phyloP scores from a whole-genome alignment of 2,797 vertebrate species.

The Smutsia gigantea region DNA sequence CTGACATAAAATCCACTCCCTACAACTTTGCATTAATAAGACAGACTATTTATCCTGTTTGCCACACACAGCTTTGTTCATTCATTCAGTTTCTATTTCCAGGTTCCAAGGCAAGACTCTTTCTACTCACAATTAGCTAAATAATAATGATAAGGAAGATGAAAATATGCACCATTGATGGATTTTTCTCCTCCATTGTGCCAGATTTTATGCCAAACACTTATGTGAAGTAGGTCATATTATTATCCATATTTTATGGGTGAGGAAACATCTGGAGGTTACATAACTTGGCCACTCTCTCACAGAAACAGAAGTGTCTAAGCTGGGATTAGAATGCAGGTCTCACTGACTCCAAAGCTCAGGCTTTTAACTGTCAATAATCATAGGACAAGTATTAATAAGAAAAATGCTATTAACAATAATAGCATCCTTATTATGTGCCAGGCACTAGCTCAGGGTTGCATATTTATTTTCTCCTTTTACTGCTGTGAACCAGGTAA shows the following conservation, averaged over 20 bases:
- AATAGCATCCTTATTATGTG: neutral
- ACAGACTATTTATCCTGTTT: no score
- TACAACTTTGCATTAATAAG: neutral
- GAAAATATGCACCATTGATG: neutral
- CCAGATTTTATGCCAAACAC: neutral
- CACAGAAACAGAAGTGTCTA: neutral
- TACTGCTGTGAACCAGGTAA: neutral
- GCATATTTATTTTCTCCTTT: constrained; percentile 14
- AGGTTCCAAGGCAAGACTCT: neutral
- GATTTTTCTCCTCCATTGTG: neutral
- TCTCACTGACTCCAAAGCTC: neutral
- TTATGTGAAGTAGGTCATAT: neutral
- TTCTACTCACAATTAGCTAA: neutral
- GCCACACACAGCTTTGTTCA: no score
- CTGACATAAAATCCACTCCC: neutral
- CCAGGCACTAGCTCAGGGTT: neutral
- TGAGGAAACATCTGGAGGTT: neutral
- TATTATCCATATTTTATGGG: neutral
- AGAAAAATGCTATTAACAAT: neutral
- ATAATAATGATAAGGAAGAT: neutral
- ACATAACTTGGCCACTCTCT: neutral
- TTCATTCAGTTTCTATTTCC: neutral
- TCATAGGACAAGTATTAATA: constrained; percentile 7
- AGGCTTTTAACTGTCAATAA: neutral
- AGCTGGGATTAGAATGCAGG: neutral